phyloP scores from a whole-genome alignment of 2,113 vertebrate species.

The Gadus chalcogrammus region DNA sequence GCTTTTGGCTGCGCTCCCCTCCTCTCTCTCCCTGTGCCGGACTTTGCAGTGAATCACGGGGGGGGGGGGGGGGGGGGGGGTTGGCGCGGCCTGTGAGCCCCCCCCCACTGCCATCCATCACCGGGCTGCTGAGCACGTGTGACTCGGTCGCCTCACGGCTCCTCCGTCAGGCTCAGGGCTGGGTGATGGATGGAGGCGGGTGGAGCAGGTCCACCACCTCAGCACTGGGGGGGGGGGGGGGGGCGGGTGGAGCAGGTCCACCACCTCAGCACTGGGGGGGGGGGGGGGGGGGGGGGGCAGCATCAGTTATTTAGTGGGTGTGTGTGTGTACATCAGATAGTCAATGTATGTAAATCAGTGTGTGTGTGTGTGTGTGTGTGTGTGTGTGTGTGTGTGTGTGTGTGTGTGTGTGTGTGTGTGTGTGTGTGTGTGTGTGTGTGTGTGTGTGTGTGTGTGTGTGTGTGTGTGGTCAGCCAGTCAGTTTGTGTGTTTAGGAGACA shows the following conservation, averaged over 20 bases:
- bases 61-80: neutral
- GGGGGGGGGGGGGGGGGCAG: no score
- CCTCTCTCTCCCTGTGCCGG: conserved; percentile 4
- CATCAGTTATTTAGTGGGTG: neutral
- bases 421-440: conserved; percentile 11
- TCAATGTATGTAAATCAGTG: neutral
- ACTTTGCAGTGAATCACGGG: conserved; percentile 21
- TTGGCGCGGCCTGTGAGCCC: conserved; percentile 29
- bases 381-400: conserved; percentile 8
- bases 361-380: neutral
- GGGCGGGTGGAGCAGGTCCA: neutral
- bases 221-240: neutral
- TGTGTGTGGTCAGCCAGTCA: neutral
- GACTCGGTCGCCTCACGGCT: neutral
- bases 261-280: neutral
- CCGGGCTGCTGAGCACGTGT: neutral
- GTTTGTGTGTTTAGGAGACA: conserved; percentile 13
- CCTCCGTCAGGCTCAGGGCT: conserved; percentile 22
- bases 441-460: neutral
- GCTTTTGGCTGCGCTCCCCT: neutral
- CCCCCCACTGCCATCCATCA: conserved; percentile 43
- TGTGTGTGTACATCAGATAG: neutral
- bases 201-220: conserved; percentile 1
- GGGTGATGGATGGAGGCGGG: conserved; percentile 49
- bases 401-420: conserved; percentile 11